Base-by-base conservation (phyloP, 2,797 vertebrate species). In the Dryobates pubescens region DNA sequence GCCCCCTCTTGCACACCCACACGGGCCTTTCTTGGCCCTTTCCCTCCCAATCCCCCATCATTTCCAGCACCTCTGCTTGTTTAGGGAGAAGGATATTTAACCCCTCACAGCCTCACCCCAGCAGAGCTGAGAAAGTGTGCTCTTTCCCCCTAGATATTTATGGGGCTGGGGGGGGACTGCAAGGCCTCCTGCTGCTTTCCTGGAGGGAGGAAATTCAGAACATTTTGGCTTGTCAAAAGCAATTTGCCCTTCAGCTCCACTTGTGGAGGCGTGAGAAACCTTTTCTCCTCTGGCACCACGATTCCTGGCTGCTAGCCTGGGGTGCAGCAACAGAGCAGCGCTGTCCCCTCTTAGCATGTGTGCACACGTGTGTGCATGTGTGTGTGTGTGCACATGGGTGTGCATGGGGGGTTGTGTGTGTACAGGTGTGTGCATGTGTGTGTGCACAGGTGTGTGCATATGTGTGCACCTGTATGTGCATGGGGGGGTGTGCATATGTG, bases 41-140 rank as follows among this genome's bases (percentile, higher is more conserved):
- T 75, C 43, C 58, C 30, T 88, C 61, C 58, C 79, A 72, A 6
- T 86, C 84, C 70, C 49, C 69, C 68, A 38, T 79, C 2, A 13
- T 78, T 88, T 85, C 72, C 65, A 91, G 84, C 78, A 94, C 89
- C 94, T 83, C 70, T 77, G 32, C 81, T 81, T 78, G 36, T 77
- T 95, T 74, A 77, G n/a, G 73, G 89, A 88, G 51, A 75, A 57
- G n/a, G 69, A 24, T 73, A 38, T 84, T 95, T 95, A 97, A 95
- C 80, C 74, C 92, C 89, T 92, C 3, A 2, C 26, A 30, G 56
- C 18, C 61, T 74, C 5, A 2, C 15, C 76, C 27, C 1, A 0
- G 53, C 1, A 0, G n/a, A 26, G 57, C 51, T 86, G 30, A 80
- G 63, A 61, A 88, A 80, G 30, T 49, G 23, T 0, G 1, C 23